These are phyloP conservation scores for Manduca sexta DNA, from an alignment of 1,140 invertebrate genomes.

Conservation along the genomic window DNA sequence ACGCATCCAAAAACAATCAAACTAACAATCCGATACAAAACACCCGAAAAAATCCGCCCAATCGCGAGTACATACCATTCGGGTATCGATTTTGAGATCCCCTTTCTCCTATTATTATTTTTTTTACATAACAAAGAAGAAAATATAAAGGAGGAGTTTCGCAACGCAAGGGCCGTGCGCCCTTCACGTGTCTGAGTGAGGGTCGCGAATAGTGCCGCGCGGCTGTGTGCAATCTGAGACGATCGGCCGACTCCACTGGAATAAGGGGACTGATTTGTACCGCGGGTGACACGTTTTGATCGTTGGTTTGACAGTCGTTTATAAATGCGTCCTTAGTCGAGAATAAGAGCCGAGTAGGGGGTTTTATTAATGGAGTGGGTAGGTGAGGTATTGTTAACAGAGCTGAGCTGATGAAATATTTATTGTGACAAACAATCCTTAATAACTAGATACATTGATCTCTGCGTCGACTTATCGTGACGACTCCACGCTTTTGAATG, in stretches of 20 bases:
- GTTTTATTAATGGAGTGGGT: too few relatives aligned
- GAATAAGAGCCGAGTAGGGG: too few relatives aligned
- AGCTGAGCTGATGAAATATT: too few relatives aligned
- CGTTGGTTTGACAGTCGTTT: too few relatives aligned
- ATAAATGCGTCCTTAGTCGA: too few relatives aligned
- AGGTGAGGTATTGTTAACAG: too few relatives aligned
- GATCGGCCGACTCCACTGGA: constrained; percentile 53
- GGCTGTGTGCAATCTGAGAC: constrained; percentile 58
- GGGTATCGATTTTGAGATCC: constrained; percentile 66
- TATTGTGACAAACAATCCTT: too few relatives aligned
- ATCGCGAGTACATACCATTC: constrained; percentile 44
- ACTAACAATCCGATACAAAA: too few relatives aligned
- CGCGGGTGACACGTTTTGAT: constrained; percentile 25
- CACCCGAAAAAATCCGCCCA: constrained; percentile 20
- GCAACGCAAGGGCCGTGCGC: constrained; percentile 49
- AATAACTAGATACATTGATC: too few relatives aligned
- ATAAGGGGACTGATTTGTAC: constrained; percentile 62
- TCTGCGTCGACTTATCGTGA: too few relatives aligned
- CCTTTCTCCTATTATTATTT: constrained; percentile 70
- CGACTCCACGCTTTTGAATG: too few relatives aligned
- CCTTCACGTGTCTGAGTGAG: constrained; percentile 22
- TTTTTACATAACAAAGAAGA: constrained; percentile 70
- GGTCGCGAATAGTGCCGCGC: constrained; percentile 45
- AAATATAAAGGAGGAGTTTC: constrained; percentile 67
- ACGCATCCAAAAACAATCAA: too few relatives aligned